Conservation (phyloP, 2,888 invertebrate species). For the Saturnia pavonia region DNA sequence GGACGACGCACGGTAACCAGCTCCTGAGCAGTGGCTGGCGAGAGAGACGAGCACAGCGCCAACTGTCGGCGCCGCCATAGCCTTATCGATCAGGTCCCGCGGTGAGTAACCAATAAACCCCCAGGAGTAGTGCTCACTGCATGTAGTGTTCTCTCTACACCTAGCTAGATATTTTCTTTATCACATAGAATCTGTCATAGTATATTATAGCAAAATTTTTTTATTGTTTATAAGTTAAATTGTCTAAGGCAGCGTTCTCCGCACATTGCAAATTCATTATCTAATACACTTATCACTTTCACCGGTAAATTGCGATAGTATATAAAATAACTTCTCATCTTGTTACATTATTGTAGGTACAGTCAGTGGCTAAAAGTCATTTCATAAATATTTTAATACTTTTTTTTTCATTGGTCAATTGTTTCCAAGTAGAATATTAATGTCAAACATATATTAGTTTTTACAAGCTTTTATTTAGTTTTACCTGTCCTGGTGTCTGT, state of each 20-base stretch:
- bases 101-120: constrained; percentile 52
- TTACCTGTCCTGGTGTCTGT: too few relatives aligned
- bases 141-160: neutral
- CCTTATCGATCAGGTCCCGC: constrained; percentile 71
- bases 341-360: neutral
- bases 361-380: neutral
- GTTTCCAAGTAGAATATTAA: too few relatives aligned
- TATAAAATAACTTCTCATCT: neutral
- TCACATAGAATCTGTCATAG: neutral
- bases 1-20: neutral
- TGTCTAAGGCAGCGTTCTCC: neutral
- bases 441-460: too few relatives aligned
- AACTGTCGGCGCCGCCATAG: constrained; percentile 64
- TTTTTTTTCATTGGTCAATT: too few relatives aligned
- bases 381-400: neutral
- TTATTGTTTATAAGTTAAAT: neutral
- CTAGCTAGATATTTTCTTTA: neutral
- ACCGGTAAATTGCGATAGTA: neutral
- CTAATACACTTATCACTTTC: neutral
- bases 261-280: neutral
- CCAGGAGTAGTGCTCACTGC: constrained; percentile 21
- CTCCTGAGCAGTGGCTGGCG: neutral
- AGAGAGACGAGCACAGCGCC: constrained; percentile 34
- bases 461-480: too few relatives aligned
- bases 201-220: neutral